These are phyloP conservation scores for Habroteleia sp. DNA, from an alignment of 2,888 invertebrate species.

Conservation along the genomic window DNA sequence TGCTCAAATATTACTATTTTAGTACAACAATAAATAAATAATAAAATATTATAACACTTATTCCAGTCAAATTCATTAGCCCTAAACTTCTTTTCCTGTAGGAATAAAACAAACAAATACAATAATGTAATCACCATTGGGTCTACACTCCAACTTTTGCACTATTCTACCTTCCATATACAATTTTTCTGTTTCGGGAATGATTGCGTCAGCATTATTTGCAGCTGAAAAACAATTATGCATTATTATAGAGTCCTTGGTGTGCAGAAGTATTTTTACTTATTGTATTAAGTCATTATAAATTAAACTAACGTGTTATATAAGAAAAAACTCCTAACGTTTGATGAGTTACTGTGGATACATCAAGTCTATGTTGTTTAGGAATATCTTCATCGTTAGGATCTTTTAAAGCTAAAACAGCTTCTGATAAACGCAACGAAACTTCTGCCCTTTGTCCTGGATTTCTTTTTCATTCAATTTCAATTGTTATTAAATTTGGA, in stretches of 20 bases:
- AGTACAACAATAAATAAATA: too few species aligned
- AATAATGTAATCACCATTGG: conserved; percentile 85
- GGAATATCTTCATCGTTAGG: conserved; percentile 91
- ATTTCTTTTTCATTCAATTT: too few species aligned
- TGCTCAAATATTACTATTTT: too few species aligned
- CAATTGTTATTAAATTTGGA: too few species aligned
- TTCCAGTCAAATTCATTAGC: too few species aligned
- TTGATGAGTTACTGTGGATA: conserved; percentile 94
- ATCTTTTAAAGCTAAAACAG: conserved; percentile 89
- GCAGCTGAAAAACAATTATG: conserved; percentile 83
- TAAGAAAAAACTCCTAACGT: conserved; percentile 96
- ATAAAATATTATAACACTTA: too few species aligned
- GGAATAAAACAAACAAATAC: too few species aligned
- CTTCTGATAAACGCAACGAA: conserved; percentile 90
- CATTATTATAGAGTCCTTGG: too few species aligned
- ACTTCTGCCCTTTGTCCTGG: conserved; percentile 93
- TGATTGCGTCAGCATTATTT: conserved; percentile 84
- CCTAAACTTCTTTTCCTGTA: too few species aligned
- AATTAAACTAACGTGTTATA: conserved; percentile 85
- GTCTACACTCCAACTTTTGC: conserved; percentile 97
- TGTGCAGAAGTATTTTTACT: too few species aligned
- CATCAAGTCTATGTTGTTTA: conserved; percentile 94
- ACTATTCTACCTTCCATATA: conserved; percentile 96
- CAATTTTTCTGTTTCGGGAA: conserved; percentile 91
- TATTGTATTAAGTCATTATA: too few species aligned